Evolutionary conservation across 2,888 invertebrate species (phyloP), one percentile per base, ranked within the genome.

Genomic region (Diarsia mendica): DNA sequence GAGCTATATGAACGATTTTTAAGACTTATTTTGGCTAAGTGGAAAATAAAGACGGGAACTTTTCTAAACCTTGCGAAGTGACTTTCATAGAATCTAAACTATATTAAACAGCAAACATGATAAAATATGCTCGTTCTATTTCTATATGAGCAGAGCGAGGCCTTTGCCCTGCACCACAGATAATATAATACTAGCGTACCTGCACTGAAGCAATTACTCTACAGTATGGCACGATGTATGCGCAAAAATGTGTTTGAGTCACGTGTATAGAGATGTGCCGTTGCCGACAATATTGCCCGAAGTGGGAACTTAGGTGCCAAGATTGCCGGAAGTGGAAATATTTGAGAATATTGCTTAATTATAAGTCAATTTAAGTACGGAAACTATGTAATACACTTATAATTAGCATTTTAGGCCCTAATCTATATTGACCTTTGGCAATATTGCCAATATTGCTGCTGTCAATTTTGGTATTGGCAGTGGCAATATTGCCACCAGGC

Each of bases 181-280:
- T n/a, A n/a, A n/a, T n/a, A n/a, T n/a, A n/a, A n/a, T n/a, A n/a
- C n/a, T n/a, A n/a, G n/a, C n/a, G n/a, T n/a, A n/a, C 39, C 58
- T 44, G 28, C 13, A 15, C 0, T 13, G 44, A 13, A n/a, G 58
- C 49, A 58, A 78, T 68, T 60, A 78, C 49, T 23, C 28, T 15
- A 49, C 0, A n/a, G 8, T 48, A 23, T n/a, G 48, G 39, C 48
- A 79, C 20, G 48, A 63, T 49, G 13, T 72, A 23, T 39, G 46
- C n/a, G 49, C 23, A 58, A 10, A 58, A 46, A 64, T 13, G 13
- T 65, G 65, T 65, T n/a, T 51, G 18, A 5, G 74, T 65, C 73
- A 73, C 74, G 58, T 39, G 74, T 28, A 28, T 1, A 28, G 28
- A 28, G 28, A 28, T 28, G 28, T 28, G 28, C 28, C 28, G 28